Conservation (phyloP, 2,797 vertebrate genomes). For the Arremon aurantiirostris region DNA sequence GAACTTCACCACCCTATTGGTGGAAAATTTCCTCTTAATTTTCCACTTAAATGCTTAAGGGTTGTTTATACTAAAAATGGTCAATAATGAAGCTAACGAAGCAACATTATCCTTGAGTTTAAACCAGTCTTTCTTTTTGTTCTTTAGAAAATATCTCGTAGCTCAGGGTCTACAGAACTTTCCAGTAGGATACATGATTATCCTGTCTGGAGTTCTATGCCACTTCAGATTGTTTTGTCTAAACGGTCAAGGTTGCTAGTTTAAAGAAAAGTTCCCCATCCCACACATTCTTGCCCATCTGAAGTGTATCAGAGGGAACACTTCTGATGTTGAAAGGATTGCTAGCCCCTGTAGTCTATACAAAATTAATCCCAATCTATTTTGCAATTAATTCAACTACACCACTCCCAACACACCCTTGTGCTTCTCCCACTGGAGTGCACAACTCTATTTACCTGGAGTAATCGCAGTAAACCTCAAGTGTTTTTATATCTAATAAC, state of each 20-base stretch:
- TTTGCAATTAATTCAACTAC: neutral
- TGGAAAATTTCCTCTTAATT: neutral
- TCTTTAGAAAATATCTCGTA: neutral
- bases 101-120: neutral
- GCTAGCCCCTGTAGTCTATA: neutral
- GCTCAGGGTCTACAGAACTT: neutral
- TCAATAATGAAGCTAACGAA: neutral
- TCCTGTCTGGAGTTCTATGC: neutral
- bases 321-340: neutral
- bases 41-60: neutral
- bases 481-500: slow-evolving; percentile 81
- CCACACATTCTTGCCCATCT: neutral
- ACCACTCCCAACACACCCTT: neutral
- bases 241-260: neutral
- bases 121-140: neutral
- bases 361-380: neutral
- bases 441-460: slow-evolving; percentile 77
- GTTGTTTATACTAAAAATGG: neutral
- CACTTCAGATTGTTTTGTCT: neutral
- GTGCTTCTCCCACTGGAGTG: neutral
- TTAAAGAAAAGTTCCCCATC: neutral
- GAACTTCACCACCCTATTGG: neutral
- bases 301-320: neutral
- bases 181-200: neutral
- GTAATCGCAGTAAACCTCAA: slow-evolving; percentile 88